These are phyloP conservation scores for Podilymbus podiceps DNA, from an alignment of 2,113 vertebrate species.

Conservation along the genomic window DNA sequence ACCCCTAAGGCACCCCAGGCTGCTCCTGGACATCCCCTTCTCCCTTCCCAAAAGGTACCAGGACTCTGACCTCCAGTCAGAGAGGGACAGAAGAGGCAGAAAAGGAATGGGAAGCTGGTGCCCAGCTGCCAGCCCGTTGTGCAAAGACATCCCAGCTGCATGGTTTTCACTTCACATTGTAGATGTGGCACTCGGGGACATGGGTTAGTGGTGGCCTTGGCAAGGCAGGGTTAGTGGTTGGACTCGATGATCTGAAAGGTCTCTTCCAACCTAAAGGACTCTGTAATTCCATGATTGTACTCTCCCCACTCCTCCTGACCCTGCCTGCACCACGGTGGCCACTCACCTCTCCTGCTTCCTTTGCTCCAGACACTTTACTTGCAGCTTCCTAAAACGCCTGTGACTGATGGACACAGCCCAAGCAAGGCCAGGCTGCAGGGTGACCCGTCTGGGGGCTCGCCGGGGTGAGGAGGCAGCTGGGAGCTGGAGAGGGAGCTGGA, in stretches of 20 bases:
- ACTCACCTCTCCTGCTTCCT: background rate
- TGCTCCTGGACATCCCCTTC: background rate
- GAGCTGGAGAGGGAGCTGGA: background rate
- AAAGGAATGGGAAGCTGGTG: background rate
- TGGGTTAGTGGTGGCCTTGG: no score
- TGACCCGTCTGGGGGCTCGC: background rate
- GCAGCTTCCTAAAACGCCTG: background rate
- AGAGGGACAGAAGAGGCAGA: background rate
- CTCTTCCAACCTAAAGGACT: no score
- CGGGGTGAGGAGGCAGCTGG: accelerated
- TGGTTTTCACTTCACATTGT: accelerated
- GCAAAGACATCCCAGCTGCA: background rate
- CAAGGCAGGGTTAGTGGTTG: no score
- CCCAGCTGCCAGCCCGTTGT: accelerated
- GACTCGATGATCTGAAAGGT: no score
- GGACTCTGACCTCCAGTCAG: accelerated
- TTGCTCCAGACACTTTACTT: accelerated
- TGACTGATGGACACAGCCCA: accelerated
- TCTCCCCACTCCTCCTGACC: background rate
- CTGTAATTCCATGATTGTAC: no score
- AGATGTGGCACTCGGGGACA: no score
- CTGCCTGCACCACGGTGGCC: accelerated
- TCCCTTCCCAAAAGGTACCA: background rate
- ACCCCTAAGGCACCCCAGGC: background rate
- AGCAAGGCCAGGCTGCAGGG: accelerated